Base-by-base conservation (phyloP, 2,797 vertebrate genomes). In the Hephaestus fuliginosus region DNA sequence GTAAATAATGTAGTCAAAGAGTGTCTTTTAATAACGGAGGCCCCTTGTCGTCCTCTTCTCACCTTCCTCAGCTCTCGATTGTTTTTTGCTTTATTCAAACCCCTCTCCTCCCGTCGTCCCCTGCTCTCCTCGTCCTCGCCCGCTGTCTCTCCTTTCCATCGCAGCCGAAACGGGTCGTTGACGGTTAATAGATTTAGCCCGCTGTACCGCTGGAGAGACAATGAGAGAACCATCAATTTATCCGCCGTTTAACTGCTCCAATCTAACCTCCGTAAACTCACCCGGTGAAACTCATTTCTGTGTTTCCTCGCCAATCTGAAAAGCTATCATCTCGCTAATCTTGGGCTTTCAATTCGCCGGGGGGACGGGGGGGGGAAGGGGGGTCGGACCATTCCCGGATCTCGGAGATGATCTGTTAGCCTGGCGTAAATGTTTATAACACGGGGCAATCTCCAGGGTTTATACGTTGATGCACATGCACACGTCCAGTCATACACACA, bases 271-370 rank as follows among this genome's bases (percentile, higher is more conserved):
- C 95, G 96, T 97, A 97, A 97, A 97, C 96, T 82, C 85, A 53
- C 95, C 95, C 95, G 96, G 95, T 96, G 96, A 97, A 98, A 97
- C 96, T 97, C 97, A 97, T 98, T 97, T 97, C 96, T 96, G 96
- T 96, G 96, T 97, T 96, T 97, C 93, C 90, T 97, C 95, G 96
- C 96, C 97, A 97, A 97, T 97, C 97, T 97, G 97, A 97, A 97
- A 98, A 98, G 96, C 97, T 97, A 98, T 98, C 97, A 98, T 97
- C 97, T 97, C 96, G 95, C 96, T 98, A 97, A 98, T 98, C 97
- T 98, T 93, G 95, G 97, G 95, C 96, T 97, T 97, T 98, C 97
- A 97, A 97, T 98, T 97, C 96, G 96, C 97, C 96, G 92, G 96
- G 96, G 97, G 96, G 97, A 96, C 9, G 25, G 25, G 25, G 25